phyloP scores from a whole-genome alignment of 2,797 vertebrate genomes.

The Hemibagrus guttatus region DNA sequence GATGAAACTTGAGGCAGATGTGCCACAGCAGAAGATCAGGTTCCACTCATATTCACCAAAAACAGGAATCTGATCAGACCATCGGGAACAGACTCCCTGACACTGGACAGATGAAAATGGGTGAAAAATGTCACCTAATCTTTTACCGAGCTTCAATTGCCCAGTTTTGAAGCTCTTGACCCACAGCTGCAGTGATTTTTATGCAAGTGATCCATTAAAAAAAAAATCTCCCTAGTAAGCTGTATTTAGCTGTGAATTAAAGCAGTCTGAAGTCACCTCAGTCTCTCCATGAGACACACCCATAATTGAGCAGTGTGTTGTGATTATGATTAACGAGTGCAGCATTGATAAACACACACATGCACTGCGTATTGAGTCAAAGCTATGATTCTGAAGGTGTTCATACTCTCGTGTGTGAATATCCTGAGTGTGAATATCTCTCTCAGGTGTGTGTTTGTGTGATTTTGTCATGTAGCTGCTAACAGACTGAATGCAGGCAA shows the following conservation, averaged over 20 bases:
- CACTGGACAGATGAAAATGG: neutral
- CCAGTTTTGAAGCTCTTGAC: neutral
- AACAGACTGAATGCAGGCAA: neutral
- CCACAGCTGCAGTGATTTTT: neutral
- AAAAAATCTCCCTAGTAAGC: neutral
- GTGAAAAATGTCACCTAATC: neutral
- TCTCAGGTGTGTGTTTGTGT: neutral
- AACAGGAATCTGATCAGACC: neutral
- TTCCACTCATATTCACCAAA: neutral
- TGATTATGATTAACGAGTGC: neutral
- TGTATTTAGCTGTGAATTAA: neutral
- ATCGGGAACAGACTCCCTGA: neutral
- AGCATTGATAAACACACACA: neutral
- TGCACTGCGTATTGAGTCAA: neutral
- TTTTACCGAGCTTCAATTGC: neutral
- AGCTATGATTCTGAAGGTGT: neutral
- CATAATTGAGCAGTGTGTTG: neutral
- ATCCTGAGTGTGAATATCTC: neutral
- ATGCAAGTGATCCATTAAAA: neutral
- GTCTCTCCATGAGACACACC: neutral
- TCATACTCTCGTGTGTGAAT: neutral
- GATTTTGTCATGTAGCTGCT: neutral
- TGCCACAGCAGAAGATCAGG: neutral
- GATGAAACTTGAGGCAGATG: neutral
- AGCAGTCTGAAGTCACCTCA: neutral